A percentile compares a stretch with the other conserved stretches of the same genome.
phyloP scores from a whole-genome alignment of 2,888 invertebrate genomes.

The Xestia xanthographa region DNA sequence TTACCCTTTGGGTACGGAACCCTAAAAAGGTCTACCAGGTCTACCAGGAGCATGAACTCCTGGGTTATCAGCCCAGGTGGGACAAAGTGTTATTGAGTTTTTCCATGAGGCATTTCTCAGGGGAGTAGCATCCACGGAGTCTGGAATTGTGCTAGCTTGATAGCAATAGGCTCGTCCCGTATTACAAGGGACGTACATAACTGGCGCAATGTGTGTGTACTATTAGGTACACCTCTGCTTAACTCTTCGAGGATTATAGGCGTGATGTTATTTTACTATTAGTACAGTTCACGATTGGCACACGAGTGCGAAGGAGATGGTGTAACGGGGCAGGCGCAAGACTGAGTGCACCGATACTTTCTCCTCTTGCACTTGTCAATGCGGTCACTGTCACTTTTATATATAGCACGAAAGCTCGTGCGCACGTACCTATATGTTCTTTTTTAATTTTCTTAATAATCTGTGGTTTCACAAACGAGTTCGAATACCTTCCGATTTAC shows the following conservation, averaged over 20 bases:
- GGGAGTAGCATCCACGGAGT: too few species aligned
- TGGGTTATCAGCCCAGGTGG: neutral
- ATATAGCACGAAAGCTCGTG: conserved; percentile 56
- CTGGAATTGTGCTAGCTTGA: neutral
- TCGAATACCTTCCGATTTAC: neutral
- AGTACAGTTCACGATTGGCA: conserved; percentile 33
- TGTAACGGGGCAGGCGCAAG: conserved; percentile 55
- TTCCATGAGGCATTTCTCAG: neutral
- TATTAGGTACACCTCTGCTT: neutral
- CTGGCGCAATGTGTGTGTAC: neutral
- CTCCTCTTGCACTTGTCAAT: conserved; percentile 74
- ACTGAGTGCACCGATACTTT: conserved; percentile 60
- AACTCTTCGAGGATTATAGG: neutral
- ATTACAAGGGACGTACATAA: neutral
- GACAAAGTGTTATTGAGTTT: neutral
- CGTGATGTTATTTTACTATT: neutral
- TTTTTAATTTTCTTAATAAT: conserved; percentile 7
- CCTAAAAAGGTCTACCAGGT: too few species aligned
- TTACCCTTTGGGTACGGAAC: too few species aligned
- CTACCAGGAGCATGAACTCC: conserved; percentile 11
- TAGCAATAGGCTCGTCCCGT: neutral
- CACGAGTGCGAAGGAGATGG: conserved; percentile 60
- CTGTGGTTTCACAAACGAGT: conserved; percentile 1
- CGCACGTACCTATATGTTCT: neutral
- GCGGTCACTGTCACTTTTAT: conserved; percentile 77